These are phyloP conservation scores for Caenorhabditis sp. DNA, from an alignment of 2,888 invertebrate genomes.

Conservation along the genomic window DNA sequence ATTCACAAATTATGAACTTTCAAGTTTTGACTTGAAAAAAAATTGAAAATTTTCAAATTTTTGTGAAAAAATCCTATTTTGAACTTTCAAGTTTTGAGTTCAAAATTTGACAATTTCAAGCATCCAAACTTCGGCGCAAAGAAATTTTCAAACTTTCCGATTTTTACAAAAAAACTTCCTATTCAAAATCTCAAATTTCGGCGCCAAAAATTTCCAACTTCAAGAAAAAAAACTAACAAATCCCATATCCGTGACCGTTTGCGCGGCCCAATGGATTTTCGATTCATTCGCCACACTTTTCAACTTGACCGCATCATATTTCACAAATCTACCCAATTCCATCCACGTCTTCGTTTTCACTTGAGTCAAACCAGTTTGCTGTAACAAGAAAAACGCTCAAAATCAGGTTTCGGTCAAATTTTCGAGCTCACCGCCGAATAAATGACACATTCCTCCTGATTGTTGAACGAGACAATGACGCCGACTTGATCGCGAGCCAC, in stretches of 20 bases:
- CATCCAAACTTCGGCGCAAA: too few relatives aligned
- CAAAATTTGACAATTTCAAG: too few relatives aligned
- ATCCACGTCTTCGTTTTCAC: constrained; percentile 35
- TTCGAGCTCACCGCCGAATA: constrained; percentile 24
- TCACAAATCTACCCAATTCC: constrained; percentile 36
- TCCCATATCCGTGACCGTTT: constrained; percentile 27
- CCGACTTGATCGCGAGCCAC: constrained; percentile 24
- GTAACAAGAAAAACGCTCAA: constrained; percentile 5
- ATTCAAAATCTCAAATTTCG: neutral
- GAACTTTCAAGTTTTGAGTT: too few relatives aligned
- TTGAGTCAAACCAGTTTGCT: constrained; percentile 26
- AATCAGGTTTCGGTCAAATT: neutral
- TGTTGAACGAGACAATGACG: constrained; percentile 11
- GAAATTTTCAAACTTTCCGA: too few relatives aligned
- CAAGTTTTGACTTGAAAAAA: too few relatives aligned
- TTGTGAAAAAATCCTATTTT: too few relatives aligned
- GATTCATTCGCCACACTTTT: neutral
- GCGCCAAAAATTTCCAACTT: too few relatives aligned
- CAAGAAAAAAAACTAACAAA: constrained; percentile 13
- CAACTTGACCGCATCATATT: constrained; percentile 29
- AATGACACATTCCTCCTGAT: constrained; percentile 9
- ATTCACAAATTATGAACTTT: too few relatives aligned
- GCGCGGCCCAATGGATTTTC: constrained; percentile 24
- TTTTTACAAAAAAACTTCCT: too few relatives aligned
- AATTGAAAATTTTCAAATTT: too few relatives aligned